A percentile compares a stretch with the other conserved stretches of the same genome.
phyloP scores from a whole-genome alignment of 2,888 invertebrate genomes.

The Portevinia maculata region DNA sequence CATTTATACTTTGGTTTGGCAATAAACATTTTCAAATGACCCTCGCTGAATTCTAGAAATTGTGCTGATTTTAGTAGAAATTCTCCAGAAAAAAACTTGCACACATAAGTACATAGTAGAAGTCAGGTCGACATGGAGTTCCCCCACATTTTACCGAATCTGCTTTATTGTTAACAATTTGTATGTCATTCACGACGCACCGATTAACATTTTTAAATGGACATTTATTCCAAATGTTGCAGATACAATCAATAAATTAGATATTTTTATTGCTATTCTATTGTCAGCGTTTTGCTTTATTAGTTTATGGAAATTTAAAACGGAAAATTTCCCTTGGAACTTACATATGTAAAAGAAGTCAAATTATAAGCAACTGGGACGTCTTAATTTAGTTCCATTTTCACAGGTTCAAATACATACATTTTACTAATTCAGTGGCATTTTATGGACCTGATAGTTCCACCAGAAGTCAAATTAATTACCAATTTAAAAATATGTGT shows the following conservation, averaged over 20 bases:
- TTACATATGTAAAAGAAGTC: too few relatives aligned
- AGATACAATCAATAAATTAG: slow-evolving; percentile 37
- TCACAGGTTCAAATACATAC: too few relatives aligned
- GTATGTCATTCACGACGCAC: slow-evolving; percentile 37
- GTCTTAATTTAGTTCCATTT: too few relatives aligned
- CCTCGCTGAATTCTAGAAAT: slow-evolving; percentile 22
- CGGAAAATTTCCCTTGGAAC: too few relatives aligned
- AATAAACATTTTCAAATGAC: slow-evolving; percentile 45
- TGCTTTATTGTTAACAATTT: slow-evolving; percentile 49
- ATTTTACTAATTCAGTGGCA: too few relatives aligned
- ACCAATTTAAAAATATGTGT: background rate
- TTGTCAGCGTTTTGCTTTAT: slow-evolving; percentile 32
- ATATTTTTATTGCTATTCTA: slow-evolving; percentile 43
- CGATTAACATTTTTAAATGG: slow-evolving; percentile 43
- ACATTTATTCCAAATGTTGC: slow-evolving; percentile 29
- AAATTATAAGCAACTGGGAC: too few relatives aligned
- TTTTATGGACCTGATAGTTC: background rate
- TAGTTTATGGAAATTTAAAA: too few relatives aligned
- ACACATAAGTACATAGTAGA: background rate
- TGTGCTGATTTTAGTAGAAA: slow-evolving; percentile 42
- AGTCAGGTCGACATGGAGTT: slow-evolving; percentile 6
- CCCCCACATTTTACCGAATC: slow-evolving; percentile 39
- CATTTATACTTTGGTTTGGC: slow-evolving; percentile 33
- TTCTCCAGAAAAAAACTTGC: background rate
- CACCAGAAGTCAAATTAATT: background rate